Evolutionary conservation across 2,797 vertebrate species (phyloP).

Genomic region (Momotus momota): DNA sequence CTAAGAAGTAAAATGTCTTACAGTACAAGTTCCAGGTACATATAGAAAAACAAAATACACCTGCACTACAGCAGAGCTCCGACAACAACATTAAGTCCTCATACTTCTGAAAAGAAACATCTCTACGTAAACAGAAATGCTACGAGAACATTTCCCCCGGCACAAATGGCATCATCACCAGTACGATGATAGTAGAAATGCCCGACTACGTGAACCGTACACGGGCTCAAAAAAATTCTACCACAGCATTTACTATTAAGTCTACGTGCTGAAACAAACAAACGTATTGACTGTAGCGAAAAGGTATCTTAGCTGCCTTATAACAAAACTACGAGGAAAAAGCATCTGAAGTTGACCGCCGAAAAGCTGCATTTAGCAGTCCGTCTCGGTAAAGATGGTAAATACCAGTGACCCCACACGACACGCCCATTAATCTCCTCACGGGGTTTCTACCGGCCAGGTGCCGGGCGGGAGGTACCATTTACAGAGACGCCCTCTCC

Average conservation of each 20-base stretch:
- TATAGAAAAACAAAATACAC: neutral
- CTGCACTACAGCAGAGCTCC: neutral
- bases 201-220: accelerated
- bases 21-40: neutral
- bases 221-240: neutral
- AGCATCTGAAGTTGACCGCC: neutral
- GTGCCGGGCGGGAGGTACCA: neutral
- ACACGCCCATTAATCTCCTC: neutral
- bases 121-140: accelerated
- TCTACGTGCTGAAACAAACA: neutral
- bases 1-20: neutral
- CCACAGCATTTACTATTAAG: too few relatives aligned
- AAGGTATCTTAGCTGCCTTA: neutral
- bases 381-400: accelerated
- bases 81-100: accelerated
- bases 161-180: accelerated
- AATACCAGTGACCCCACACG: neutral
- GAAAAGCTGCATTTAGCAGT: neutral
- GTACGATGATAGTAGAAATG: accelerated
- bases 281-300: accelerated
- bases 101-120: neutral
- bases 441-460: neutral
- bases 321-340: neutral
- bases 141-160: neutral
- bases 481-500: neutral